phyloP scores from a whole-genome alignment of 2,797 vertebrate genomes.

The Miichthys miiuy region DNA sequence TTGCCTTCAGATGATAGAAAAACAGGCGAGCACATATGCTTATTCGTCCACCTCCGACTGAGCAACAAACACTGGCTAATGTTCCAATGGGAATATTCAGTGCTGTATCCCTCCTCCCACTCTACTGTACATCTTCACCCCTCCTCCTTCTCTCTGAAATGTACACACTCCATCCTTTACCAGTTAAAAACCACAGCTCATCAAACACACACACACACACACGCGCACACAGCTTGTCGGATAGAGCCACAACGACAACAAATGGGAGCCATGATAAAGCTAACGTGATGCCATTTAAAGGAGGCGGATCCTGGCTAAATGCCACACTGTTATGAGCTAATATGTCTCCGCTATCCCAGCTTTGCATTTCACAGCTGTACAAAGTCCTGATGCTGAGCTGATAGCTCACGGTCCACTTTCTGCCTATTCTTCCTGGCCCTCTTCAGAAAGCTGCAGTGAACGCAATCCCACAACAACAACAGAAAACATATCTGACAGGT shows the following conservation, averaged over 20 bases:
- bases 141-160: not conserved
- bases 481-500: conserved; percentile 1
- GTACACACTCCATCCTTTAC: conserved; percentile 11
- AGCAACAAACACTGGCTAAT: conserved; percentile 25
- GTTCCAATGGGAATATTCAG: conserved; percentile 22
- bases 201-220: conserved; percentile 1
- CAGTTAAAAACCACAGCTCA: conserved; percentile 16
- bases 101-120: conserved; percentile 35
- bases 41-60: not conserved
- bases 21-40: conserved; percentile 14
- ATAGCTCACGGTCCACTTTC: not conserved
- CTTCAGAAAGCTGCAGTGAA: not conserved
- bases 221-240: not conserved
- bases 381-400: conserved; percentile 10
- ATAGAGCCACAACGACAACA: conserved; percentile 4
- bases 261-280: conserved; percentile 26
- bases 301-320: conserved; percentile 20
- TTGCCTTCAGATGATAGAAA: not conserved
- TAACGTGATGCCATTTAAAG: conserved; percentile 15
- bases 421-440: not conserved
- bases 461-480: conserved; percentile 2
- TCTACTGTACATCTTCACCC: conserved; percentile 23
- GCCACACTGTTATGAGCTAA: conserved; percentile 16
- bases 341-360: not conserved
- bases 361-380: conserved; percentile 3